Percentiles rank a stretch among this genome's conserved stretches.
Conservation (phyloP, 2,888 invertebrate genomes). For the Himalopsyche anomala region DNA sequence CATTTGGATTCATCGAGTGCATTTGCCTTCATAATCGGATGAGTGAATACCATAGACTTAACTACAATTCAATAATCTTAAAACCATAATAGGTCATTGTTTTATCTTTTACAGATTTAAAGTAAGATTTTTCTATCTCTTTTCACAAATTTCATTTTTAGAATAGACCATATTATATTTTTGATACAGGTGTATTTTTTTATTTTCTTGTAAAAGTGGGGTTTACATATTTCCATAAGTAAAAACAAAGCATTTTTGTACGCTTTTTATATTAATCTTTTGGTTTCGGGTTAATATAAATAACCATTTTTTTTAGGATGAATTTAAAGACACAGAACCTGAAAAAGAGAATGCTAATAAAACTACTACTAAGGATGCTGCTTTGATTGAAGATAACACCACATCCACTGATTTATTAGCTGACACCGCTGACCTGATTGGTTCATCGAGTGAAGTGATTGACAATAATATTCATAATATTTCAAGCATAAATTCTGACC, state of each 20-base stretch:
- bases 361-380: slow-evolving; percentile 3
- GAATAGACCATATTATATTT: no score
- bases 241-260: background rate
- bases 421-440: slow-evolving; percentile 42
- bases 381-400: slow-evolving; percentile 23
- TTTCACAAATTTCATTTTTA: no score
- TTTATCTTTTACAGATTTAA: no score
- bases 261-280: background rate
- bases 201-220: background rate
- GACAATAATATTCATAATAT: slow-evolving; percentile 17
- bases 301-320: slow-evolving; percentile 74
- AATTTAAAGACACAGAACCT: slow-evolving; percentile 76
- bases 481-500: slow-evolving; percentile 69
- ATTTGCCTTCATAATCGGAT: no score
- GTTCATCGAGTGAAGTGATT: slow-evolving; percentile 48
- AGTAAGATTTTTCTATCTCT: no score
- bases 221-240: background rate
- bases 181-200: no score
- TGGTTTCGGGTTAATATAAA: background rate
- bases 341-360: slow-evolving; percentile 67
- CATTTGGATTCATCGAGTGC: no score
- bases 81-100: no score
- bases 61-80: no score
- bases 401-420: slow-evolving; percentile 49
- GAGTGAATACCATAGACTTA: no score